Percentiles rank a stretch among this genome's conserved stretches.
These are phyloP conservation scores for Drosophila merina DNA, from an alignment of 2,888 invertebrate genomes.

Conservation along the genomic window DNA sequence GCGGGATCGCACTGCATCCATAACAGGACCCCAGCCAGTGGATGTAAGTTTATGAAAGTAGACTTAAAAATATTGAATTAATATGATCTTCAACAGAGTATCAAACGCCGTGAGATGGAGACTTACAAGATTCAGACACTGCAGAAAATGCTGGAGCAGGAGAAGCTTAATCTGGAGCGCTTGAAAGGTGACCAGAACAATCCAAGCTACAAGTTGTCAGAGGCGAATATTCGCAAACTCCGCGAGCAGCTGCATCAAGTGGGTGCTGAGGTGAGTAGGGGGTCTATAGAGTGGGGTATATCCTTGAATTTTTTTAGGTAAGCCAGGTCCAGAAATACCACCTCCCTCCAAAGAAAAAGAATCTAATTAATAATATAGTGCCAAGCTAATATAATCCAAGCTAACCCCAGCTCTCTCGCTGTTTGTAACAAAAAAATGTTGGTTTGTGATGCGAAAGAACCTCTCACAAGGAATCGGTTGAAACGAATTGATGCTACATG, in stretches of 20 bases:
- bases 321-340: slow-evolving; percentile 17
- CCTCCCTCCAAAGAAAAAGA: slow-evolving; percentile 7
- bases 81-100: slow-evolving; percentile 86
- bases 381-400: slow-evolving; percentile 16
- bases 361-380: slow-evolving; percentile 13
- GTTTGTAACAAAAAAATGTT: slow-evolving; percentile 14
- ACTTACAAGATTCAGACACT: slow-evolving; percentile 93
- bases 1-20: slow-evolving; percentile 85
- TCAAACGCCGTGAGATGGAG: slow-evolving; percentile 93
- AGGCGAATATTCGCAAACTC: slow-evolving; percentile 83
- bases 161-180: slow-evolving; percentile 92
- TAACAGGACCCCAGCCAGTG: slow-evolving; percentile 94
- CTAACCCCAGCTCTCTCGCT: slow-evolving; percentile 17
- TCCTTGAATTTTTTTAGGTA: not conserved
- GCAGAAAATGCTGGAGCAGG: slow-evolving; percentile 94
- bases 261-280: slow-evolving; percentile 83
- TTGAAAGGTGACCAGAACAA: slow-evolving; percentile 85
- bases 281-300: not conserved
- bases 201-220: slow-evolving; percentile 82
- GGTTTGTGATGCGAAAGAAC: slow-evolving; percentile 11
- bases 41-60: slow-evolving; percentile 87
- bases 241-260: slow-evolving; percentile 84
- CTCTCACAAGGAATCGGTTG: not conserved
- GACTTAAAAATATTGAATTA: too few relatives aligned
- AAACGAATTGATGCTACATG: slow-evolving; percentile 36